Base-by-base conservation (phyloP, 2,113 vertebrate genomes). In the Grammomys dolichurus region DNA sequence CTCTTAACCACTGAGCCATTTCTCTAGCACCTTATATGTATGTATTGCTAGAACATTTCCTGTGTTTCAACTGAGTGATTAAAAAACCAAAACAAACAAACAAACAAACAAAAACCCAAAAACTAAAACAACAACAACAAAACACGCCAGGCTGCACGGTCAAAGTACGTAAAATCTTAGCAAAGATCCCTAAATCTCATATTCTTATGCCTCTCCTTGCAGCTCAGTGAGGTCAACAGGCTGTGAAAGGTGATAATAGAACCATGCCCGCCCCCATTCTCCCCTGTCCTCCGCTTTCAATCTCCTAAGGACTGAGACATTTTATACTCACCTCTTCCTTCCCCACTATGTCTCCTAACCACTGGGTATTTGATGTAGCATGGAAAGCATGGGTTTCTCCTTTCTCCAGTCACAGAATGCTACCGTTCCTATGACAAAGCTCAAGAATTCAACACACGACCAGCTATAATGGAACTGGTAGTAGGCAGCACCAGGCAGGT, bases 371-470 rank as follows among this genome's bases (percentile, higher is more conserved):
- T n/a, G 56, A 31, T 28, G 72, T 67, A 81, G 33, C 4, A 9
- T 84, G n/a, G 54, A 63, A 67, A 76, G 93, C n/a, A 85, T 22
- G 14, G 1, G 3, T 54, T 73, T 73, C 63, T 46, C 51, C 16
- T 87, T 91, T 82, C 88, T 72, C 72, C 7, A 80, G 48, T 4
- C 54, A 81, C 20, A 51, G 72, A 46, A 77, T n/a, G 56, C 48
- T 70, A 36, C 0, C 0, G 5, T 54, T 58, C 16, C 87, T 7
- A 3, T n/a, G 26, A n/a, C 8, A 36, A 2, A 78, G 65, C 4
- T 28, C 24, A 63, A 5, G 12, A 43, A 28, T 69, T 69, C 26
- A 17, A 46, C n/a, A 46, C 8, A 80, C 0, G 6, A 46, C 48
- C 28, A 87, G 40, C n/a, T 58, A 46, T 4, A 16, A 4, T 28